Conservation (phyloP, 2,797 vertebrate species). For the Coluber constrictor region DNA sequence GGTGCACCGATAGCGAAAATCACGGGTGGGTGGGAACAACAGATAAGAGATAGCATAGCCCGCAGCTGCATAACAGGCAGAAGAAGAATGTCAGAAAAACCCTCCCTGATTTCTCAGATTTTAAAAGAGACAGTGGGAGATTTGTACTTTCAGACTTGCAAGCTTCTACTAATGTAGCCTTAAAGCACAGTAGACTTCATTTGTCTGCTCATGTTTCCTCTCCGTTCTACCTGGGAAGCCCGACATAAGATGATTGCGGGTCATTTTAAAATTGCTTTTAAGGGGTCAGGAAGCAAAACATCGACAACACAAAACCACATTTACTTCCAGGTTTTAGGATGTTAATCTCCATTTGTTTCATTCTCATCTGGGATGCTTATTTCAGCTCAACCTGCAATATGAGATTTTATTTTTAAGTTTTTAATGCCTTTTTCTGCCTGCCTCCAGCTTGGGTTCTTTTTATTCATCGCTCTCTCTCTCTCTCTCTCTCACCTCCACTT, state of each 20-base stretch:
- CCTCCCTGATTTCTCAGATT: background rate
- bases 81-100: background rate
- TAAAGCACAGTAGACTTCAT: background rate
- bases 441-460: background rate
- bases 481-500: too few relatives aligned
- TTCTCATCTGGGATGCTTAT: background rate
- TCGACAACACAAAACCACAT: background rate
- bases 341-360: background rate
- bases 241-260: background rate
- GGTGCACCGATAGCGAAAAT: too few relatives aligned
- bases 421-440: background rate
- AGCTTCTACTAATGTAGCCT: background rate
- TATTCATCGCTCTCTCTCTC: background rate
- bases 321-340: background rate
- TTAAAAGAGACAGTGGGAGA: background rate
- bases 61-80: background rate
- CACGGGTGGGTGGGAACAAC: background rate
- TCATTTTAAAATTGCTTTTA: background rate
- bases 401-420: background rate
- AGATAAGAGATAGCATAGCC: background rate
- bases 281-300: background rate
- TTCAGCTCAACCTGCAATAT: background rate
- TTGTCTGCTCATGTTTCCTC: background rate
- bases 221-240: background rate
- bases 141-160: background rate